Base-by-base conservation (phyloP, 2,113 vertebrate genomes). In the Rhinolophus ferrumequinum region DNA sequence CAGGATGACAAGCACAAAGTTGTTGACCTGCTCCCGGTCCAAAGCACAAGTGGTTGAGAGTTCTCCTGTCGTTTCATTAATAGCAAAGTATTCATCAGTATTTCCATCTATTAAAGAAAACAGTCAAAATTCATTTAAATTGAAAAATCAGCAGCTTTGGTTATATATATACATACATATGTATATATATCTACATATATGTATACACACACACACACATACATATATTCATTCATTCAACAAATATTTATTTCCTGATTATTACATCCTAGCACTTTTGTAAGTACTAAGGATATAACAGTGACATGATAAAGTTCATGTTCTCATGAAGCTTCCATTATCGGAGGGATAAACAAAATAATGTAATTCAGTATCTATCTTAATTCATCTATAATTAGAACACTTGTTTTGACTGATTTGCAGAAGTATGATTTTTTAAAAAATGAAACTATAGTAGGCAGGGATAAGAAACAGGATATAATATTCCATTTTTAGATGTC, bases 1-100 rank as follows among this genome's bases (percentile, higher is more conserved):
- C 95, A 98, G 98, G 87, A 99, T 98, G 52, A 97, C 92, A 54
- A 99, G 98, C 22, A 98, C 99, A 88, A 99, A 99, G 95, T 98
- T 99, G 97, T 96, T 98, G 86, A 97, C 69, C 11, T 99, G 98
- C 89, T 99, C 99, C 85, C 99, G 98, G 98, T 99, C 99, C 83
- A 99, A 98, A 90, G 98, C 94, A 69, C 67, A 98, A 12, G 98
- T 98, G 88, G 98, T 98, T 93, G 98, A 98, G 87, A 99, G 96
- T 6, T 98, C 98, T 72, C 99, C 99, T 19, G 99, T 99, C 0
- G 98, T 98, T 81, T 98, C 97, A 97, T 99, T 97, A 90, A 99
- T 97, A 64, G 96, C 98, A 98, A 99, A 99, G 95, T 98, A 98
- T 76, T 98, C 98, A 33, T 97, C 96, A 44, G 97, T 93, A 96